Conservation (phyloP, 2,888 invertebrate genomes). For the Dasysyrphus tricinctus region DNA sequence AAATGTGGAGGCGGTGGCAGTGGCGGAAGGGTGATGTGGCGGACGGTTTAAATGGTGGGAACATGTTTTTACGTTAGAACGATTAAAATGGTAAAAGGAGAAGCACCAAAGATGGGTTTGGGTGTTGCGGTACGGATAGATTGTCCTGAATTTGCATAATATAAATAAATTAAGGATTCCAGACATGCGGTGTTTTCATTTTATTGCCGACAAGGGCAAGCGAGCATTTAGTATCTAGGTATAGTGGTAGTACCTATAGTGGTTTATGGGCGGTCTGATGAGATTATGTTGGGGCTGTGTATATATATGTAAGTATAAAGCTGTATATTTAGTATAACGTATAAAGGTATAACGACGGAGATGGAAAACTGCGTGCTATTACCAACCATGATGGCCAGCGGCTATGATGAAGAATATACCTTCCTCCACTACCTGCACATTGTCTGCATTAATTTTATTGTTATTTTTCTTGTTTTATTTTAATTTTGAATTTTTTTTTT, state of each 20-base stretch:
- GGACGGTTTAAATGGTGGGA: constrained; percentile 55
- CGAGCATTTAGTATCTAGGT: constrained; percentile 57
- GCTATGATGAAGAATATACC: constrained; percentile 7
- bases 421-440: constrained; percentile 10
- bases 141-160: constrained; percentile 76
- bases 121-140: constrained; percentile 72
- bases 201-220: constrained; percentile 74
- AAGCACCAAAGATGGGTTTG: constrained; percentile 44
- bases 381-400: constrained; percentile 5
- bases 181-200: constrained; percentile 76
- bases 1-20: background rate
- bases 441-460: constrained; percentile 44
- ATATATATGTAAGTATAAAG: background rate
- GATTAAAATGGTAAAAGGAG: constrained; percentile 66
- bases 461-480: constrained; percentile 50
- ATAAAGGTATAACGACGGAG: background rate
- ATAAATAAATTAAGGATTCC: constrained; percentile 76
- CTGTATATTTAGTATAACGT: no score
- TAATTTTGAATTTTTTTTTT: constrained; percentile 23
- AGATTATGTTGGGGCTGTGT: constrained; percentile 65
- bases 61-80: constrained; percentile 71
- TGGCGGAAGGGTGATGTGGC: background rate
- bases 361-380: constrained; percentile 33
- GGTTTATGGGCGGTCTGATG: constrained; percentile 75
- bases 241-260: constrained; percentile 39